These are phyloP conservation scores for Alligator sinensis DNA, from an alignment of 2,113 vertebrate genomes.

Conservation along the genomic window DNA sequence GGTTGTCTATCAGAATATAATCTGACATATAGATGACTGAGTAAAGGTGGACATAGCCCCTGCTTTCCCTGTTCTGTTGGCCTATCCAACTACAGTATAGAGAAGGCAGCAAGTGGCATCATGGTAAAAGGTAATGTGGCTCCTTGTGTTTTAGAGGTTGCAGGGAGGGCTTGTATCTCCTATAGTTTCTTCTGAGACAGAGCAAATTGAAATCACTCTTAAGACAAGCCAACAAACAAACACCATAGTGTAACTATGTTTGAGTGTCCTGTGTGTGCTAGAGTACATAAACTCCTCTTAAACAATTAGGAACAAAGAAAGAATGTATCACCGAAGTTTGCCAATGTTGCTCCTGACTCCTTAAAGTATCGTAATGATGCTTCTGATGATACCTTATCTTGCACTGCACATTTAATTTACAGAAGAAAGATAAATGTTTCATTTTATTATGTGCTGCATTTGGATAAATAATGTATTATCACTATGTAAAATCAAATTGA, in stretches of 20 bases:
- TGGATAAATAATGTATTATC: not conserved
- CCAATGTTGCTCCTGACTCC: not conserved
- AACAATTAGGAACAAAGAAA: not conserved
- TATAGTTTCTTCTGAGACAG: not conserved
- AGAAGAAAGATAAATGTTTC: slow-evolving; percentile 11
- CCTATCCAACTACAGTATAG: not conserved
- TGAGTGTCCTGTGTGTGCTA: not conserved
- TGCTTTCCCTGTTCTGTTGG: not conserved
- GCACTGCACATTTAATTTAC: not conserved
- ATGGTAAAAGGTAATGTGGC: not conserved
- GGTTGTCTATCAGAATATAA: not conserved
- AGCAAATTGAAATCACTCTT: not conserved
- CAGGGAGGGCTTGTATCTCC: not conserved
- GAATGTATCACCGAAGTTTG: not conserved
- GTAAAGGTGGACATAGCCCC: not conserved
- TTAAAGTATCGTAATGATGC: not conserved
- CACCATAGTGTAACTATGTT: not conserved
- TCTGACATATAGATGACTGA: not conserved
- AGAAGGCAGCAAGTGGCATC: not conserved
- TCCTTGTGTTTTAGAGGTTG: not conserved
- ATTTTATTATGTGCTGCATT: not conserved
- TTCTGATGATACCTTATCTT: not conserved
- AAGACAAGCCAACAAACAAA: not conserved
- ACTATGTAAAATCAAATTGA: not conserved
- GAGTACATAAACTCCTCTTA: not conserved